Percentiles rank a stretch among this genome's conserved stretches.
These are phyloP conservation scores for Poeciliopsis presidionis DNA, from an alignment of 2,797 vertebrate species.

Conservation along the genomic window DNA sequence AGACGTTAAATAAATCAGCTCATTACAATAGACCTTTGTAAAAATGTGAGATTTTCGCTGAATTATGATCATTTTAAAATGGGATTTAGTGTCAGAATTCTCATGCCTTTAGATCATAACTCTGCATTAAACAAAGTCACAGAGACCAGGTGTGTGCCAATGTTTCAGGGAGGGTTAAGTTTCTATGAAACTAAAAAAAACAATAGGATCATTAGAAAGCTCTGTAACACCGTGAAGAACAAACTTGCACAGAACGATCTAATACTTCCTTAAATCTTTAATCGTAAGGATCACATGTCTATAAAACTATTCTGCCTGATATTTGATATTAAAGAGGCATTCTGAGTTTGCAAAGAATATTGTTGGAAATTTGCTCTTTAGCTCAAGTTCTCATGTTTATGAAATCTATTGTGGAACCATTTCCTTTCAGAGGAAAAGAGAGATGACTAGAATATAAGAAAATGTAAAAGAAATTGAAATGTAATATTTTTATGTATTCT, in stretches of 20 bases:
- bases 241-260: not conserved
- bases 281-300: not conserved
- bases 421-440: too few species aligned
- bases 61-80: not conserved
- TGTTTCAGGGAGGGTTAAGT: not conserved
- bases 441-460: too few species aligned
- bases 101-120: too few species aligned
- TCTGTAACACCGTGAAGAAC: not conserved
- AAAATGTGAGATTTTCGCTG: not conserved
- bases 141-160: not conserved
- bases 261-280: not conserved
- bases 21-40: too few species aligned
- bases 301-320: not conserved
- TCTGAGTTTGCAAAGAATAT: not conserved
- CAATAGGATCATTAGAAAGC: too few species aligned
- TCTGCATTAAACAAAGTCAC: too few species aligned
- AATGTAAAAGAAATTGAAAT: not conserved
- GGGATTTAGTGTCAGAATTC: not conserved
- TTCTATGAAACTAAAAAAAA: not conserved
- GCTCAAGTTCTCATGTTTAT: too few species aligned
- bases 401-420: too few species aligned
- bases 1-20: too few species aligned
- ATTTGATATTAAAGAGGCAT: not conserved
- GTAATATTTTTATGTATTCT: not conserved
- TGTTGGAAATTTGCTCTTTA: not conserved